Base-by-base conservation (phyloP, 2,113 vertebrate genomes). In the Pseudopipra pipra region DNA sequence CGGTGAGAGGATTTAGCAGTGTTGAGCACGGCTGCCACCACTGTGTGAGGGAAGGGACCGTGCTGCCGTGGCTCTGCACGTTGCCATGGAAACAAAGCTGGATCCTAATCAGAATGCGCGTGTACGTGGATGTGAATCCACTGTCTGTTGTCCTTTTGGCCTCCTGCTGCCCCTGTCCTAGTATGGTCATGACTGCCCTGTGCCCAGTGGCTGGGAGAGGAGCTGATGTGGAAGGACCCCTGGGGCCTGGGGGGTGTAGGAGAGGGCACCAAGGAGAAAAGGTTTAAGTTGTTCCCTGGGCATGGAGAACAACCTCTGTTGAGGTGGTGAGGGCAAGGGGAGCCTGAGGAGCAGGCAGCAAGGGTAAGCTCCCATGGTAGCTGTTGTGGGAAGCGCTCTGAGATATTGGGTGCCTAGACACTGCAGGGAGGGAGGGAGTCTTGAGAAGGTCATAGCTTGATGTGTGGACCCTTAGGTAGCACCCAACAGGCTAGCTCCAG, bases 61-160 rank as follows among this genome's bases (percentile, higher is more conserved):
- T 14, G 70, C 86, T 84, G 49, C 67, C 9, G 28, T 2, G 33
- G 79, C 76, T 88, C 58, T 94, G 82, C 33, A 33, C 0, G 61
- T 97, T 96, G 88, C 65, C 71, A 58, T 96, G 72, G 97, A 90
- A 95, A 93, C 76, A 56, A 94, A 96, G 67, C 87, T 24, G 76
- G 52, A 85, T 93, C 52, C 68, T 93, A 80, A 89, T 95, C 27
- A 20, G 78, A 77, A 96, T 71, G 67, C 5, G 8, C 10, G 14
- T 46, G 72, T 25, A 70, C 18, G 30, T 81, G 96, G 83, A 83
- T 0, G 5, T 39, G 95, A 83, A 71, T 30, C 44, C 41, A 17
- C 47, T 24, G 77, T 80, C 67, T 81, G 58, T 52, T 90, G 82
- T 77, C 68, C 79, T 94, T 81, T 95, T 56, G 74, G 90, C 75